phyloP scores from a whole-genome alignment of 2,797 vertebrate species.

The Yasuhikotakia modesta region DNA sequence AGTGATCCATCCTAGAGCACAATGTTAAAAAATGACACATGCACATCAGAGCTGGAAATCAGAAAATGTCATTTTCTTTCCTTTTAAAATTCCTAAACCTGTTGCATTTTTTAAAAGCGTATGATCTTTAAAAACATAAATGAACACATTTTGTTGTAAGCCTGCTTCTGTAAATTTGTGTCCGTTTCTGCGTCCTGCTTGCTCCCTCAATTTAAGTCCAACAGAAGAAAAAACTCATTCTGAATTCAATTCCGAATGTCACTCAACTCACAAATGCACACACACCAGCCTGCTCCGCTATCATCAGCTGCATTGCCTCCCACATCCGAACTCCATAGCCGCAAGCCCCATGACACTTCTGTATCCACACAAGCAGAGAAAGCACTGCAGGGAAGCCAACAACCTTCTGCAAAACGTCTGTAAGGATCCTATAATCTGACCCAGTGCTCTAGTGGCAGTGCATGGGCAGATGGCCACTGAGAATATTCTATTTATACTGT shows the following conservation, averaged over 20 bases:
- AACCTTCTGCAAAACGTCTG: slow-evolving; percentile 17
- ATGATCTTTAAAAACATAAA: too few relatives aligned
- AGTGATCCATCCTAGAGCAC: neutral
- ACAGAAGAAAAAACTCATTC: neutral
- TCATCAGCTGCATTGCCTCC: slow-evolving; percentile 7
- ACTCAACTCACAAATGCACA: too few relatives aligned
- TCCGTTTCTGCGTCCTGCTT: neutral
- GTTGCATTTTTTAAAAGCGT: too few relatives aligned
- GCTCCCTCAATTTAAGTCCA: neutral
- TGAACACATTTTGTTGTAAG: neutral
- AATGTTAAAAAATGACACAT: neutral
- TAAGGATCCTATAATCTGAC: slow-evolving; percentile 52
- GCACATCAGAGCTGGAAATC: neutral
- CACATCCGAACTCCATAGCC: slow-evolving; percentile 17
- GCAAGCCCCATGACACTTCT: slow-evolving; percentile 21
- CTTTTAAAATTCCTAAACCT: too few relatives aligned
- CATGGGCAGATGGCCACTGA: slow-evolving; percentile 47
- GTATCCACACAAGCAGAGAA: slow-evolving; percentile 12
- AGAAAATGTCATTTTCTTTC: too few relatives aligned
- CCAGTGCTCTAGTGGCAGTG: slow-evolving; percentile 1
- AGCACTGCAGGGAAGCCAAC: slow-evolving; percentile 61
- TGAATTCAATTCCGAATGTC: neutral
- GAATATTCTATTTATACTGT: slow-evolving; percentile 45
- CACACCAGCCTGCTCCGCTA: neutral
- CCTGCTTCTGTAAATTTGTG: neutral